Percentiles rank a stretch among this genome's conserved stretches.
These are phyloP conservation scores for Amphiprion ocellaris DNA, from an alignment of 2,113 vertebrate species.

Conservation along the genomic window DNA sequence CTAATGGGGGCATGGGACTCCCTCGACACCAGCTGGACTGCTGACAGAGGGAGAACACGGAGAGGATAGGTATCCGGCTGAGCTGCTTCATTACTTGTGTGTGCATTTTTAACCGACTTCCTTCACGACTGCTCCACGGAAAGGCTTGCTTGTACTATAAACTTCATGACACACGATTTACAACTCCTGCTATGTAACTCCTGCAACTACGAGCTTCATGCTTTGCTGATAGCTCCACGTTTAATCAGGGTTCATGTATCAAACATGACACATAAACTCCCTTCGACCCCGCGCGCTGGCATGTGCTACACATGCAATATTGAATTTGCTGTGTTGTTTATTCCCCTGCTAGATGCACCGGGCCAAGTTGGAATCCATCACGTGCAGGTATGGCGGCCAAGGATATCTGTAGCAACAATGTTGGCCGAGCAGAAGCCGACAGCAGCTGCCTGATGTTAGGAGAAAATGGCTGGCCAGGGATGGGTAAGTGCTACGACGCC, in stretches of 20 bases:
- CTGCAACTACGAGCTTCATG: neutral
- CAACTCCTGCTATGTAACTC: neutral
- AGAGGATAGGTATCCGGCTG: constrained; percentile 45
- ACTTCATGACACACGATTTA: constrained; percentile 2
- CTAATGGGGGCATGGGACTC: constrained; percentile 63
- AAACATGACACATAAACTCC: constrained; percentile 26
- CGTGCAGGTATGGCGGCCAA: constrained; percentile 42
- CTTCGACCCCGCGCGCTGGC: constrained; percentile 10
- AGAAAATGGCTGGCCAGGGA: constrained; percentile 51
- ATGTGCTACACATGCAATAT: neutral
- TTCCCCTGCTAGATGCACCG: neutral
- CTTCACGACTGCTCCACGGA: constrained; percentile 11
- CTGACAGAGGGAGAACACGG: constrained; percentile 65
- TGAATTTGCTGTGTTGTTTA: constrained; percentile 19
- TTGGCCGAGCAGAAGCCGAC: constrained; percentile 23
- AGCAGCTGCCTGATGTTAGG: constrained; percentile 55
- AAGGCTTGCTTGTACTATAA: neutral
- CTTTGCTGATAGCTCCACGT: neutral
- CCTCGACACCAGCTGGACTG: constrained; percentile 67
- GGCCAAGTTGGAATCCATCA: constrained; percentile 42
- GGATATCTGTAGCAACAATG: constrained; percentile 57
- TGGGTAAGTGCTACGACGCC: constrained; percentile 25
- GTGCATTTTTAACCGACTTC: constrained; percentile 27
- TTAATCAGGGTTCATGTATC: constrained; percentile 34
- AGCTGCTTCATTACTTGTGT: constrained; percentile 35